Evolutionary conservation across 2,113 vertebrate genomes (phyloP), one percentile per base, ranked within the genome.

Genomic region (Sander lucioperca): DNA sequence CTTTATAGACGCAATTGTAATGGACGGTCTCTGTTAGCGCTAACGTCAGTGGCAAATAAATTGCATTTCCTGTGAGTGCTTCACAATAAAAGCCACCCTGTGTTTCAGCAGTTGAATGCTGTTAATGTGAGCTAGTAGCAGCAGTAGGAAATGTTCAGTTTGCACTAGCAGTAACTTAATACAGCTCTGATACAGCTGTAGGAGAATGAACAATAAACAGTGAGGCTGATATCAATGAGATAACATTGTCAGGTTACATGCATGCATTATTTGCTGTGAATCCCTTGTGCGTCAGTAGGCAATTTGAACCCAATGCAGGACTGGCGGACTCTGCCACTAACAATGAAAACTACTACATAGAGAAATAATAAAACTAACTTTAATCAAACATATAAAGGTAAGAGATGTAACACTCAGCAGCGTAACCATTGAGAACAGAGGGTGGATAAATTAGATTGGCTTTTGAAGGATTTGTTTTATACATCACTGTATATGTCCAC

Each of bases 71-170:
- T 45, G 3, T 25, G 2, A 58, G 8, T 57, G 15, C 54, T 57
- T 59, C 43, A 61, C 39, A 73, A 59, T 48, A 73, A 73, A 73
- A 48, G 16, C 54, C 54, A 45, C 4, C 36, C n/a, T 14, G 14
- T 16, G 19, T 43, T 69, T 66, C 2, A 0, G n/a, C 39, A 47
- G 36, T 27, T 21, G 7, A 43, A 69, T 39, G 50, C 21, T 71
- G 10, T 21, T 58, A 19, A 54, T 69, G 11, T 51, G 30, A 33
- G 30, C 30, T 33, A 33, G 33, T 33, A 33, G 33, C 66, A 70
- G 30, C 30, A 23, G 33, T 16, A 23, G 18, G 11, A 69, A 21
- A 68, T 68, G 11, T 27, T 43, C 1, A 13, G 63, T 66, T 66
- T 48, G 39, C 43, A 10, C 7, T 16, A 23, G 39, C 39, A 25